phyloP scores from a whole-genome alignment of 2,888 invertebrate genomes.

The Tuberolachnus salignus region DNA sequence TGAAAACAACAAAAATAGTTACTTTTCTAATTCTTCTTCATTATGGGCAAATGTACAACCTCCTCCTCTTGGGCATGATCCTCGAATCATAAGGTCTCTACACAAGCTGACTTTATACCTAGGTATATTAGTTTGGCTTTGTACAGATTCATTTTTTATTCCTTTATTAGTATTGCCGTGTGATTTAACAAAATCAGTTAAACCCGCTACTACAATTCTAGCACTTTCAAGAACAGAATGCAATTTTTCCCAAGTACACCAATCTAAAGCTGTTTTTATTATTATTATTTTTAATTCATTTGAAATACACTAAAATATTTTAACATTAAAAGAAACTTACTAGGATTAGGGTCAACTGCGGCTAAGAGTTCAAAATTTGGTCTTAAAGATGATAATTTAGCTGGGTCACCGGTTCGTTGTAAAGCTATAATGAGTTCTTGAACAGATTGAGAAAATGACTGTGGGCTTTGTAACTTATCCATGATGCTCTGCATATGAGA shows the following conservation, averaged over 20 bases:
- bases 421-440: constrained; percentile 89
- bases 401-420: constrained; percentile 87
- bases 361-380: constrained; percentile 84
- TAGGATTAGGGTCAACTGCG: constrained; percentile 83
- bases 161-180: constrained; percentile 68
- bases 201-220: constrained; percentile 74
- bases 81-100: constrained; percentile 78
- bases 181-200: constrained; percentile 78
- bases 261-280: constrained; percentile 66
- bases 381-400: constrained; percentile 77
- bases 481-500: constrained; percentile 96
- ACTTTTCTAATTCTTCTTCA: constrained; percentile 87
- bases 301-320: not conserved
- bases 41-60: constrained; percentile 93
- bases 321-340: constrained; percentile 63
- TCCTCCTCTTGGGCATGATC: constrained; percentile 83
- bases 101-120: constrained; percentile 69
- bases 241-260: constrained; percentile 71
- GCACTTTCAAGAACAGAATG: constrained; percentile 73
- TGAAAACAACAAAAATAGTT: constrained; percentile 57
- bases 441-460: constrained; percentile 85
- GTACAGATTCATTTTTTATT: constrained; percentile 46
- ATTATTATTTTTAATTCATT: not conserved
- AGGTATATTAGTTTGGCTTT: constrained; percentile 46
- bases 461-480: constrained; percentile 91